Conservation (phyloP, 2,113 vertebrate genomes). For the Pterocles orientalis region DNA sequence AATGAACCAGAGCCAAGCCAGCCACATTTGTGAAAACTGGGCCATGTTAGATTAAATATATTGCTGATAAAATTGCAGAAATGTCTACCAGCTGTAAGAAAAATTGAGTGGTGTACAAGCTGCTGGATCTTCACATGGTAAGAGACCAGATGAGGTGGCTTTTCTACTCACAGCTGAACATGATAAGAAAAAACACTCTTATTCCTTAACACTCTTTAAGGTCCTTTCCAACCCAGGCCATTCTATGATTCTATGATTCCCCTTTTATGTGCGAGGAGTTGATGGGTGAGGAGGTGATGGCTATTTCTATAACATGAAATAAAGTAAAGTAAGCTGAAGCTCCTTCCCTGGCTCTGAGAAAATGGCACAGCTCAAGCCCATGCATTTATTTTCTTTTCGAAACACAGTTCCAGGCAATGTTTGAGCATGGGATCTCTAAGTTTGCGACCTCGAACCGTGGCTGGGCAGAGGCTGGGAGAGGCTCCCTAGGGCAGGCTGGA, state of each 20-base stretch:
- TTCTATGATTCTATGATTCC: too few species aligned
- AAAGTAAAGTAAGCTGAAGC: not conserved
- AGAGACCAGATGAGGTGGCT: not conserved
- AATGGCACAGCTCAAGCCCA: not conserved
- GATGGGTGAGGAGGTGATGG: not conserved
- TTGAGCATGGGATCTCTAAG: not conserved
- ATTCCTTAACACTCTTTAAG: not conserved
- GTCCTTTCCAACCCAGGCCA: too few species aligned
- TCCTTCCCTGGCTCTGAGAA: not conserved
- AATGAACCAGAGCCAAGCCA: conserved; percentile 20
- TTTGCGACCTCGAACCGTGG: fast-evolving
- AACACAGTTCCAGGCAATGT: not conserved
- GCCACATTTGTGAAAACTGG: not conserved
- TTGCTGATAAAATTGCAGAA: not conserved
- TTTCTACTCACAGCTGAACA: not conserved
- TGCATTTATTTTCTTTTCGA: not conserved
- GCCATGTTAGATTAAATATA: not conserved
- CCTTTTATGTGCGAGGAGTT: not conserved
- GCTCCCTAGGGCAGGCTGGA: not conserved
- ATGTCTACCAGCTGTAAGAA: not conserved
- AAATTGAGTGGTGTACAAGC: not conserved
- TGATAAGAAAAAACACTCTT: not conserved
- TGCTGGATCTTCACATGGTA: not conserved
- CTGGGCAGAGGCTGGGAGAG: not conserved
- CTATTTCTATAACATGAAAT: not conserved